Base-by-base conservation (phyloP, 2,888 invertebrate species). In the Cyrtodaria siliqua region DNA sequence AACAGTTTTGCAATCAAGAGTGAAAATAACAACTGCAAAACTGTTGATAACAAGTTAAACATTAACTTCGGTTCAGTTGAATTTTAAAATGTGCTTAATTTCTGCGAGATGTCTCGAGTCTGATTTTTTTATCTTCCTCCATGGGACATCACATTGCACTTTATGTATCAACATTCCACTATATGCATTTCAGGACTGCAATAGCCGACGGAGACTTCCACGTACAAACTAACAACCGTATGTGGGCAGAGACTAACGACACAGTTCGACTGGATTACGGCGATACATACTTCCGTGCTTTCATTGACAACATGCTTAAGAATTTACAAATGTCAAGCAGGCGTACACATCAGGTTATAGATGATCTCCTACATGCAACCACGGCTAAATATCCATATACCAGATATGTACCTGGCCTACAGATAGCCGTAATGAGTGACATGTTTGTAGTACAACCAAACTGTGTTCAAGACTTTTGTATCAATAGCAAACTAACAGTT, bases 241-340 rank as follows among this genome's bases (percentile, higher is more conserved):
- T 83, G 74, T 87, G 87, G 87, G 56, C 47, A 1, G 63, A 62
- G 29, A 77, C 84, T 44, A 56, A 73, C 24, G 79, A 79, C 2
- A 62, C 53, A 23, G 73, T 84, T 20, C 69, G 68, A 24, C 44
- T 81, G 1, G 83, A 84, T 26, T 87, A 87, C 29, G 87, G 87
- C 29, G 83, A 82, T 56, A 70, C 70, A 9, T 87, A 83, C 62
- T 84, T 86, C 61, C 66, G 55, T 4, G 79, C 75, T 0, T 85
- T 79, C 56, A 42, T 81, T 2, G 74, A 67, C 6, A 72, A 62
- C 16, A 68, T 85, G 77, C 55, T 73, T 8, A 57, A 44, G 8
- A 63, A 80, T 49, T 56, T 82, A 18, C 49, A 61, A 24, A 40
- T 62, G 33, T 78, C 83, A 52, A 81, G 78, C 24, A 62, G 66